Evolutionary conservation across 2,888 invertebrate species (phyloP).

Genomic region (Watsonalla cultraria): DNA sequence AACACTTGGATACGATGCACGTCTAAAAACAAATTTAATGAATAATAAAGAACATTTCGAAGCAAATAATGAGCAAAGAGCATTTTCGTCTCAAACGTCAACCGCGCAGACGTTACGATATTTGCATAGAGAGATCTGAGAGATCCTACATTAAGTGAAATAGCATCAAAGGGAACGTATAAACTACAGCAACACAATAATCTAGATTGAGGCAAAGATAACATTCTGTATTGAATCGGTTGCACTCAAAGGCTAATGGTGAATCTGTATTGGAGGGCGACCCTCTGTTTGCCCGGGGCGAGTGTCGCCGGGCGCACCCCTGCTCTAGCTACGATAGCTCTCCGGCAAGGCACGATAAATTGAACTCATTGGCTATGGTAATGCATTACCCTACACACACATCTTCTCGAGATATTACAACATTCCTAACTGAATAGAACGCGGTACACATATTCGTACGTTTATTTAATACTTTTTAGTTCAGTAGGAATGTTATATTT

Average conservation of each 20-base stretch:
- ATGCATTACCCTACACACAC: conserved; percentile 33
- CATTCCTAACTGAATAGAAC: not conserved
- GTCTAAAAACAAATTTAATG: no score
- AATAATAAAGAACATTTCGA: no score
- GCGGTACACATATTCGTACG: no score
- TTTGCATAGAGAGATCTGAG: not conserved
- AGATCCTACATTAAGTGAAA: not conserved
- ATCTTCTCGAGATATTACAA: not conserved
- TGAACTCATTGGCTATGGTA: conserved; percentile 43
- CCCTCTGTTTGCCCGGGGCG: conserved; percentile 34
- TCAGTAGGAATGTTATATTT: no score
- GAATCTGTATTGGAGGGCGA: conserved; percentile 23
- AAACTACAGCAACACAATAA: not conserved
- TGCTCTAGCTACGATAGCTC: conserved; percentile 11
- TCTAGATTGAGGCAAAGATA: conserved; percentile 1
- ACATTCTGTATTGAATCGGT: conserved; percentile 24
- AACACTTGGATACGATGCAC: no score
- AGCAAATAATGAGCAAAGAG: no score
- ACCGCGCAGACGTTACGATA: no score
- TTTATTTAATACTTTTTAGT: no score
- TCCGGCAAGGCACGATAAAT: conserved; percentile 39
- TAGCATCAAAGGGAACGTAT: not conserved
- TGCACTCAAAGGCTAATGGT: conserved; percentile 37
- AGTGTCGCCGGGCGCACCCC: conserved; percentile 37
- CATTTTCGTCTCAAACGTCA: no score